Conservation (phyloP, 2,888 invertebrate species). For the Pasiphila rectangulata region DNA sequence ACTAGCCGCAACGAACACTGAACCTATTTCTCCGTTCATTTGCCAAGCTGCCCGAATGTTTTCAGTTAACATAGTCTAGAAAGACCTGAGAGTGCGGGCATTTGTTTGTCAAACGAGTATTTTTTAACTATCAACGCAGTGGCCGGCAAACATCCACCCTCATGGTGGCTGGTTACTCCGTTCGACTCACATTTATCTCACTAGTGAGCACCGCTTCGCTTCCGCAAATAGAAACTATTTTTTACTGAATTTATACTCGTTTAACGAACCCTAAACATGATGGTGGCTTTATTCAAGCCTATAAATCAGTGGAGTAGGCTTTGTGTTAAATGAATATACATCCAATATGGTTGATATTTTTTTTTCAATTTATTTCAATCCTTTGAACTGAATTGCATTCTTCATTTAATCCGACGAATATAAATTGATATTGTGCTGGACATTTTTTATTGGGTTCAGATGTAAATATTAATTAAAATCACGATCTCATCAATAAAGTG, state of each 20-base stretch:
- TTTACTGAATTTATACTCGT: slow-evolving; percentile 5
- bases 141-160: slow-evolving; percentile 3
- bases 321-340: slow-evolving; percentile 1
- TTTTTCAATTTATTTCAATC: neutral
- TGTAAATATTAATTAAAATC: too few species aligned
- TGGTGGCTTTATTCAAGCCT: slow-evolving; percentile 3
- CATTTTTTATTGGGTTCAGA: too few species aligned
- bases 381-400: too few species aligned
- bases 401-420: too few species aligned
- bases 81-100: too few species aligned
- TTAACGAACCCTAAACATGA: slow-evolving; percentile 1
- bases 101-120: neutral
- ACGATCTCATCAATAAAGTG: too few species aligned
- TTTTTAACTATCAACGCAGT: neutral
- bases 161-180: neutral
- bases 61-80: too few species aligned
- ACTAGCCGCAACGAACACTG: too few species aligned
- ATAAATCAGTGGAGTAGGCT: slow-evolving; percentile 3
- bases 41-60: too few species aligned
- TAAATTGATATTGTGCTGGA: too few species aligned
- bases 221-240: slow-evolving; percentile 5
- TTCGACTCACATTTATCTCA: neutral
- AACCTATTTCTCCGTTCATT: too few species aligned
- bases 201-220: slow-evolving; percentile 1
- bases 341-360: neutral